Percentiles rank a stretch among this genome's conserved stretches.
phyloP scores from a whole-genome alignment of 2,888 invertebrate species.

The Trichopoda pennipes region DNA sequence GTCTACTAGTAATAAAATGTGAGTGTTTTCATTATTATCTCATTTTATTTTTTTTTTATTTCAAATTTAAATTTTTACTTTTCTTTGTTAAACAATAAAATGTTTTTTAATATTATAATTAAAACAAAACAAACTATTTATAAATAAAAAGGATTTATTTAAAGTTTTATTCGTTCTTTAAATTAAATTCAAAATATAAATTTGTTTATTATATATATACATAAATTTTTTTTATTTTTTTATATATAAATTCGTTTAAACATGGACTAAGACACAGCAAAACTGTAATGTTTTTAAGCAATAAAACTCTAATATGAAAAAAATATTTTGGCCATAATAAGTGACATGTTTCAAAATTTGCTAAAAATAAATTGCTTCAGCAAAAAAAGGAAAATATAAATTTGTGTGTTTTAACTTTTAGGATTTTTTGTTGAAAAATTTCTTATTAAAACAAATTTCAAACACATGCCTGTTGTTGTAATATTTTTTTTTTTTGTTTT shows the following conservation, averaged over 20 bases:
- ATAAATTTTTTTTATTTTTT: slow-evolving; percentile 40
- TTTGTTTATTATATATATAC: slow-evolving; percentile 27
- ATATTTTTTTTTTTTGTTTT: slow-evolving; percentile 16
- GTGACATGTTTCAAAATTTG: slow-evolving; percentile 55
- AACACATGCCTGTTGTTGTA: slow-evolving; percentile 40
- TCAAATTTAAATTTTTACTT: slow-evolving; percentile 47
- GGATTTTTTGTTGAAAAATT: slow-evolving; percentile 33
- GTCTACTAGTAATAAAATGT: slow-evolving; percentile 65
- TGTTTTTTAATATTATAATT: slow-evolving; percentile 32
- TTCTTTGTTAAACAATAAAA: slow-evolving; percentile 50
- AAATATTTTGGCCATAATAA: slow-evolving; percentile 42
- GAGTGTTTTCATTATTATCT: slow-evolving; percentile 46
- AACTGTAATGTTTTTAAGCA: slow-evolving; percentile 72
- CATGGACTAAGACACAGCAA: slow-evolving; percentile 82
- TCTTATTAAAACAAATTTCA: slow-evolving; percentile 49
- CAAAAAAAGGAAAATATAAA: slow-evolving; percentile 59
- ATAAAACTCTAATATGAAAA: slow-evolving; percentile 63
- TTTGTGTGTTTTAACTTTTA: slow-evolving; percentile 36
- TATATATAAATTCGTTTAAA: slow-evolving; percentile 79
- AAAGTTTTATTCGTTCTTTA: slow-evolving; percentile 29
- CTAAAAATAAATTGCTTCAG: slow-evolving; percentile 52
- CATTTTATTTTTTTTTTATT: slow-evolving; percentile 51
- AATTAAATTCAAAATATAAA: slow-evolving; percentile 44
- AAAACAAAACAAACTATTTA: slow-evolving; percentile 45
- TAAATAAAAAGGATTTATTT: slow-evolving; percentile 58